Conservation (phyloP, 1,140 invertebrate species). For the Achroia grisella region DNA sequence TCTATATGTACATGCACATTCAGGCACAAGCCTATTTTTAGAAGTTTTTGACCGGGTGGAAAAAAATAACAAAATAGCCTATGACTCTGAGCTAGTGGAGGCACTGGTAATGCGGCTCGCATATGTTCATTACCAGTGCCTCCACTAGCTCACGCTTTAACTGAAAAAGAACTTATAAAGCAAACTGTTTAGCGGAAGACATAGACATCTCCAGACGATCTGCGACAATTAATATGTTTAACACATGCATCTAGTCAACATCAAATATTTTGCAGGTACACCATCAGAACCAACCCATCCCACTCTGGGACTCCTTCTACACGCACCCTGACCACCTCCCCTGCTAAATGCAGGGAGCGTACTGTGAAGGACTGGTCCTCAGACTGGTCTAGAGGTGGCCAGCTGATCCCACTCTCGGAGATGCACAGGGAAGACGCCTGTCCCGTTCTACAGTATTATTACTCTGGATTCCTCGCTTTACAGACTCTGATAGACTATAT, state of each 20-base stretch:
- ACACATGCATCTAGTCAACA: not conserved
- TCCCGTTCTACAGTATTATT: constrained; percentile 83
- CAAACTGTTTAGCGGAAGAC: no score
- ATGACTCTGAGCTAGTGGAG: no score
- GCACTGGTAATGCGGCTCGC: no score
- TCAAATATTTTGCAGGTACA: constrained; percentile 73
- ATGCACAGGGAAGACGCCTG: constrained; percentile 74
- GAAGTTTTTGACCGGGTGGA: no score
- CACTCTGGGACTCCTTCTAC: constrained; percentile 77
- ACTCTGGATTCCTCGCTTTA: constrained; percentile 82
- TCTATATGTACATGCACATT: no score
- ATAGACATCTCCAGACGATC: no score
- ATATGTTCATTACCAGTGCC: no score
- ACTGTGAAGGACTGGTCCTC: constrained; percentile 54
- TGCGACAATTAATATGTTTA: not conserved
- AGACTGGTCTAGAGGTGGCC: constrained; percentile 76
- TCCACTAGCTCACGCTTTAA: no score
- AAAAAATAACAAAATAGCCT: no score
- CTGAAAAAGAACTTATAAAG: no score
- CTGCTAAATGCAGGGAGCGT: constrained; percentile 79
- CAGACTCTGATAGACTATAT: constrained; percentile 82
- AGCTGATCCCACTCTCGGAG: constrained; percentile 79
- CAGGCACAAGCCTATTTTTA: no score
- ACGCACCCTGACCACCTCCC: constrained; percentile 76
- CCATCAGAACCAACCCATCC: constrained; percentile 82